Conservation (phyloP, 2,888 invertebrate genomes). For the Halocaridina rubra region DNA sequence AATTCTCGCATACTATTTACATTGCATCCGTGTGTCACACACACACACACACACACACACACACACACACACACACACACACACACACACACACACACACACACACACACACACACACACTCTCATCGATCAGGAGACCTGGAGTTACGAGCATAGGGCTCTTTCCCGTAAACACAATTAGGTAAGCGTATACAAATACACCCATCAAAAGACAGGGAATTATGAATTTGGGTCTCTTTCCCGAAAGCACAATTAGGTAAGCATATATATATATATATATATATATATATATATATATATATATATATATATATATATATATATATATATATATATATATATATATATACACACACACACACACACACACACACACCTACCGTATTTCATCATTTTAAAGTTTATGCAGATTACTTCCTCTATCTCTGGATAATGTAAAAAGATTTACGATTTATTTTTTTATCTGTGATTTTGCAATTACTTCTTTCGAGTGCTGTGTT, state of each 20-base stretch:
- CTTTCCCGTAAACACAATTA: no score
- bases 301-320: slow-evolving; percentile 18
- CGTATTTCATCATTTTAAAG: no score
- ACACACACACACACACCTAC: no score
- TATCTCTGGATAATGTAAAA: neutral
- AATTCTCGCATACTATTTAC: neutral
- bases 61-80: neutral
- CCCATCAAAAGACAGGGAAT: neutral
- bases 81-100: neutral
- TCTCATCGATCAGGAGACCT: neutral
- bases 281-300: slow-evolving; percentile 14
- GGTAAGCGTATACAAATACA: neutral
- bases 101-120: neutral
- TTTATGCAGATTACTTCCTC: neutral
- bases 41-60: neutral
- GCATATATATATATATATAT: neutral
- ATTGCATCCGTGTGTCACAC: no score
- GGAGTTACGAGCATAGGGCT: no score
- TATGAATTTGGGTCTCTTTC: no score
- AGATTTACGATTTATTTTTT: neutral
- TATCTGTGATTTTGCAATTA: neutral
- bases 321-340: neutral
- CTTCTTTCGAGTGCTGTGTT: neutral
- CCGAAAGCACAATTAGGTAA: no score
- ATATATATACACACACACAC: neutral